Evolutionary conservation across 2,888 invertebrate genomes (phyloP).

Genomic region (Zygothrica quintamaculata): DNA sequence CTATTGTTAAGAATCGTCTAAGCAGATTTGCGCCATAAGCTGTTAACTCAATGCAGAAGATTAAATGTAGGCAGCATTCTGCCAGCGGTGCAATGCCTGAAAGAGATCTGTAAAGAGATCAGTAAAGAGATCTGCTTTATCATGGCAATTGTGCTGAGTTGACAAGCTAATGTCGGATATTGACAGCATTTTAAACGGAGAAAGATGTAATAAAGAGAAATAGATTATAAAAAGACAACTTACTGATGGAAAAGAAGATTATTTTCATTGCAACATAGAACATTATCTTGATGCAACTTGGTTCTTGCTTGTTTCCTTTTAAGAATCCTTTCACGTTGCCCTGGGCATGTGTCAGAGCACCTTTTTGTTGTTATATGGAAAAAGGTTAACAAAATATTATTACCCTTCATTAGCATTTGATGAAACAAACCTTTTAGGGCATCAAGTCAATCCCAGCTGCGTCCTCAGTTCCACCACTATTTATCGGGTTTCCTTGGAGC

Average conservation of each 20-base stretch:
- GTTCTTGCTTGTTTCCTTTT: too few relatives aligned
- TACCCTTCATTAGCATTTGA: constrained; percentile 38
- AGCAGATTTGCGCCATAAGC: constrained; percentile 22
- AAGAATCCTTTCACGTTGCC: too few relatives aligned
- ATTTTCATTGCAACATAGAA: too few relatives aligned
- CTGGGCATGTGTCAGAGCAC: background rate
- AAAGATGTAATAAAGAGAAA: background rate
- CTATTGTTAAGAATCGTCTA: constrained; percentile 8
- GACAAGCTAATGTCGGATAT: constrained; percentile 32
- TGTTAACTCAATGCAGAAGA: background rate
- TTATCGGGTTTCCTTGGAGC: background rate
- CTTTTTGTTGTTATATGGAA: background rate
- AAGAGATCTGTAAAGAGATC: constrained; percentile 28
- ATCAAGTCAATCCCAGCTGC: constrained; percentile 52
- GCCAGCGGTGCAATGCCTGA: constrained; percentile 11
- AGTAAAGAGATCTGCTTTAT: constrained; percentile 20
- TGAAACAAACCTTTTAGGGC: constrained; percentile 14
- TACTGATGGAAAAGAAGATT: too few relatives aligned
- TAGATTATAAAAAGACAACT: too few relatives aligned
- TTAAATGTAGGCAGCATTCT: background rate
- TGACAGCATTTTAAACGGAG: constrained; percentile 18
- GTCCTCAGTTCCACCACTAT: constrained; percentile 34
- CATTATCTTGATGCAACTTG: too few relatives aligned
- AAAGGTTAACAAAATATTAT: background rate
- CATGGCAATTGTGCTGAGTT: constrained; percentile 4